phyloP scores from a whole-genome alignment of 2,113 vertebrate genomes.

The Catagonus wagneri region DNA sequence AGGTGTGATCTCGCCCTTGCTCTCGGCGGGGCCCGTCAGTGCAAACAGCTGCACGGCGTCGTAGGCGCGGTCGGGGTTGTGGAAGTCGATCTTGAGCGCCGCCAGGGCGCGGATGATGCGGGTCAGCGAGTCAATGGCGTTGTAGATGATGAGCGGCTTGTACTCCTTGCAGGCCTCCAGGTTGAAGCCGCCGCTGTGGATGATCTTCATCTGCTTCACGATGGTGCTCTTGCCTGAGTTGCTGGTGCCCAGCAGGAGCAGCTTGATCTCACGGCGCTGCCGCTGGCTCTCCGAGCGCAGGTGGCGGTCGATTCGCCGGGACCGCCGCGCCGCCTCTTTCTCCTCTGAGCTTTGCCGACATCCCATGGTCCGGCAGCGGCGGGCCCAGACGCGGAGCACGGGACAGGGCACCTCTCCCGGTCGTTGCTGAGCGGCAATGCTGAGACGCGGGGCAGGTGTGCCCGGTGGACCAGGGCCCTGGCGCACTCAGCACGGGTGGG shows the following conservation, averaged over 20 bases:
- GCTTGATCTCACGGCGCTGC: conserved; percentile 98
- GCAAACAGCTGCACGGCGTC: conserved; percentile 99
- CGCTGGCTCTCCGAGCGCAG: conserved; percentile 99
- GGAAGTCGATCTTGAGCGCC: conserved; percentile 98
- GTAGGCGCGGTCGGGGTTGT: conserved; percentile 97
- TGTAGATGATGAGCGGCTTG: conserved; percentile 98
- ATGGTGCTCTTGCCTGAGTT: conserved; percentile 99
- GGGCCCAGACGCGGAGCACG: conserved; percentile 60
- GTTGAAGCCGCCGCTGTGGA: conserved; percentile 99
- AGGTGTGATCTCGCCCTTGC: conserved; percentile 97
- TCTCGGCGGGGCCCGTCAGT: conserved; percentile 97
- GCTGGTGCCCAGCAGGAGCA: conserved; percentile 97
- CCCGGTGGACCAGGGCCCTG: conserved; percentile 57
- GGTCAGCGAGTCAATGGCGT: conserved; percentile 98
- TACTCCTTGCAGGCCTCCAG: conserved; percentile 99
- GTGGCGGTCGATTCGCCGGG: conserved; percentile 98
- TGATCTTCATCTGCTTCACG: conserved; percentile 99
- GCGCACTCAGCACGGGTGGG: conserved; percentile 70
- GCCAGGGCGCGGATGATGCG: conserved; percentile 98
- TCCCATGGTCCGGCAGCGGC: conserved; percentile 93
- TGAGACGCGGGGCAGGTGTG: neutral
- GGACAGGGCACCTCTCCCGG: conserved; percentile 27
- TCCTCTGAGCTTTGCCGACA: conserved; percentile 99
- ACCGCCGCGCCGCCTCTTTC: conserved; percentile 98
- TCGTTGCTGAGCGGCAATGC: neutral